Percentiles rank a stretch among this genome's conserved stretches.
Conservation (phyloP, 2,113 vertebrate genomes). For the Menidia beryllina region DNA sequence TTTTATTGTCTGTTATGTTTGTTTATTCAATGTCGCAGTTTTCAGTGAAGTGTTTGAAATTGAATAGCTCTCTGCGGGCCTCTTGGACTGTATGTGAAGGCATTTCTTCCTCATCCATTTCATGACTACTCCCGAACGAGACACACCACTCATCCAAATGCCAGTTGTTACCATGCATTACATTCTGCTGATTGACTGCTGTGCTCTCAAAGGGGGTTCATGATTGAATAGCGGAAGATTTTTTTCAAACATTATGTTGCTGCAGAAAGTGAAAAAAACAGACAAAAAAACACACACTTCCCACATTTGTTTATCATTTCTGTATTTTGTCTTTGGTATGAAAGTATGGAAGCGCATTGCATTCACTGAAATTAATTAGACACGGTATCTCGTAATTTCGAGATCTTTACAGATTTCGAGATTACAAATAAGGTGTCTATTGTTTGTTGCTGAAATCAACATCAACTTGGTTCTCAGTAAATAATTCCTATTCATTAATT, state of each 20-base stretch:
- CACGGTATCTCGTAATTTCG: no score
- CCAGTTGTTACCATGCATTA: conserved; percentile 31
- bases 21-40: conserved; percentile 40
- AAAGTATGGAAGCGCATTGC: no score
- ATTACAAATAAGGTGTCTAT: neutral
- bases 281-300: no score
- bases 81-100: neutral
- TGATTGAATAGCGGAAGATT: conserved; percentile 2
- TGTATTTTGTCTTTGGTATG: neutral
- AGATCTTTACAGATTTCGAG: no score
- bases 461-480: conserved; percentile 19
- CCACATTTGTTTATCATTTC: neutral
- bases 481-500: conserved; percentile 20
- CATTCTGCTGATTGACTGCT: conserved; percentile 26
- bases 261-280: neutral
- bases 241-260: conserved; percentile 4
- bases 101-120: conserved; percentile 31
- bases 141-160: conserved; percentile 9
- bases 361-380: no score
- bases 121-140: conserved; percentile 16
- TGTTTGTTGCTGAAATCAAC: conserved; percentile 10
- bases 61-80: conserved; percentile 10
- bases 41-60: conserved; percentile 40
- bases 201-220: conserved; percentile 16
- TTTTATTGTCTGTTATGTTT: conserved; percentile 49